Conservation (phyloP, 1,140 invertebrate species). For the Saxidomus purpurata region DNA sequence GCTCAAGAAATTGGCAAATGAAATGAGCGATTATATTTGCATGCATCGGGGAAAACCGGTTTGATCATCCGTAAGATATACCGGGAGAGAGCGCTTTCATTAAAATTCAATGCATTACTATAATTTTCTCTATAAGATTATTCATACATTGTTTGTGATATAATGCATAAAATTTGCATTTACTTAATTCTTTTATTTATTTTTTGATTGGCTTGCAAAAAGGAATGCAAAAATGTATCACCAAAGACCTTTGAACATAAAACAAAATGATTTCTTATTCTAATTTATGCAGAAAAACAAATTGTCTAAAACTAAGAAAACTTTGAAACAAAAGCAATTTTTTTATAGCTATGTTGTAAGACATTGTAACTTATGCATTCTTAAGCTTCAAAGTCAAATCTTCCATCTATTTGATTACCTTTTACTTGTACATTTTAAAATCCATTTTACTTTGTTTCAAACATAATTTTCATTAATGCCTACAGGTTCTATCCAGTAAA, state of each 20-base stretch:
- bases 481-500: no score
- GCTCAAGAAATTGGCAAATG: constrained; percentile 30
- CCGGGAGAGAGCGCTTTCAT: neutral
- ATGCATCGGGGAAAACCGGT: constrained; percentile 13
- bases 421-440: no score
- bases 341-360: no score
- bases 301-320: neutral
- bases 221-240: neutral
- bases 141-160: constrained; percentile 27
- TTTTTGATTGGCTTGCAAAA: constrained; percentile 35
- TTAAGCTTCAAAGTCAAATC: no score
- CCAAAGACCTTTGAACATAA: neutral
- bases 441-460: no score
- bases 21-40: constrained; percentile 17
- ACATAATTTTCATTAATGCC: no score
- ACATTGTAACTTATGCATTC: no score
- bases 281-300: neutral
- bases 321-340: no score
- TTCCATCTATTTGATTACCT: no score
- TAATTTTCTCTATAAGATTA: constrained; percentile 29
- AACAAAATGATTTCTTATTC: neutral
- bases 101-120: constrained; percentile 47
- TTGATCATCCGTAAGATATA: constrained; percentile 12
- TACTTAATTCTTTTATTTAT: constrained; percentile 36
- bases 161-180: constrained; percentile 62